These are phyloP conservation scores for Eupithecia insigniata DNA, from an alignment of 2,888 invertebrate species.

Conservation along the genomic window DNA sequence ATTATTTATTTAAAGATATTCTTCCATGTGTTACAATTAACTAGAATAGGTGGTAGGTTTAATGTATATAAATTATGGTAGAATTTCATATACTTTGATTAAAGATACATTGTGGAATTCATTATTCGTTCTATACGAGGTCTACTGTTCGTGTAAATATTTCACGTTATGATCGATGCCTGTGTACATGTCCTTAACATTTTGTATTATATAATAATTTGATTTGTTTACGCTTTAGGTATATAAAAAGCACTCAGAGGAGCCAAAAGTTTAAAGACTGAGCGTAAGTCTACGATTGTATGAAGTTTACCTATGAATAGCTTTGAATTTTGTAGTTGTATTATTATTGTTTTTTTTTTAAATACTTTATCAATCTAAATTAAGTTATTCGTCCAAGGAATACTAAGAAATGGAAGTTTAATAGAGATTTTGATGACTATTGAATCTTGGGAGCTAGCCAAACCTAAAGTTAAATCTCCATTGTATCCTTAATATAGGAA, in stretches of 20 bases:
- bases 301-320: constrained; percentile 43
- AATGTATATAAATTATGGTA: background rate
- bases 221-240: constrained; percentile 45
- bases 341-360: constrained; percentile 16
- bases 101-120: background rate
- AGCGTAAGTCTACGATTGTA: constrained; percentile 70
- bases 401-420: background rate
- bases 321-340: constrained; percentile 36
- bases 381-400: background rate
- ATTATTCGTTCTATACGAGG: constrained; percentile 48
- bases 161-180: constrained; percentile 40
- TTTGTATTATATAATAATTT: constrained; percentile 16
- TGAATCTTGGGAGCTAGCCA: constrained; percentile 1
- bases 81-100: background rate
- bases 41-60: constrained; percentile 57
- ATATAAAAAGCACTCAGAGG: constrained; percentile 71
- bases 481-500: background rate
- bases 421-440: constrained; percentile 9
- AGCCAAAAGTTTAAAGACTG: constrained; percentile 84
- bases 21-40: constrained; percentile 62
- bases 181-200: constrained; percentile 32
- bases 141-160: constrained; percentile 59
- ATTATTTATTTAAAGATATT: constrained; percentile 62
- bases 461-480: background rate
- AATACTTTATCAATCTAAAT: constrained; percentile 16